Evolutionary conservation across 2,888 invertebrate species (phyloP), one percentile per base, ranked within the genome.

Genomic region (Parascotia fuliginaria): DNA sequence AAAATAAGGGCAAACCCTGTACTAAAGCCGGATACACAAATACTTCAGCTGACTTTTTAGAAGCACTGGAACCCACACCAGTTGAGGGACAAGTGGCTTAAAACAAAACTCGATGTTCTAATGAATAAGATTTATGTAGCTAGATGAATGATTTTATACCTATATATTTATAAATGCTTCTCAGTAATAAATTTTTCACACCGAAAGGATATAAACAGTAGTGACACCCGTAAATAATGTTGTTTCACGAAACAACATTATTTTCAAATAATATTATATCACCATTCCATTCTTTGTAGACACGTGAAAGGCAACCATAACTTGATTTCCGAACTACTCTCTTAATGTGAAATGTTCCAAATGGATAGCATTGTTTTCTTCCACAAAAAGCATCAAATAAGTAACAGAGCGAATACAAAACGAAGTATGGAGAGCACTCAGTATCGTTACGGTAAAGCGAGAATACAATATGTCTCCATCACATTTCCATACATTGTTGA

Each of bases 401-500:
- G 79, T 70, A 80, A 81, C 70, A 63, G 60, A 66, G 56, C 58
- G 74, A 79, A 83, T 80, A 83, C 80, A 75, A 79, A 82, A 81
- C 79, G 76, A 76, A 77, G 77, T 79, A 78, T 73, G 67, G 70
- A 72, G 69, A 81, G 79, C 83, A 83, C 84, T 83, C 79, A 71
- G 81, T 74, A 70, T 70, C 71, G 73, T 68, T 62, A 64, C 74
- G 70, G 78, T 75, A 73, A 77, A 74, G 76, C 67, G 77, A 78
- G 81, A 84, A 84, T 80, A 76, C 85, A 81, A 87, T 87, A 85
- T 81, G 81, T 85, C 86, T 85, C 87, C 86, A 85, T 89, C 83
- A 81, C 83, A 87, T 89, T 89, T 82, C 81, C 85, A 87, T 88
- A 89, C 79, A 83, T 85, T 85, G 82, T 75, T 79, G 77, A 78